Evolutionary conservation across 2,797 vertebrate genomes (phyloP), one percentile per base, ranked within the genome.

Genomic region (Denticeps clupeoides): DNA sequence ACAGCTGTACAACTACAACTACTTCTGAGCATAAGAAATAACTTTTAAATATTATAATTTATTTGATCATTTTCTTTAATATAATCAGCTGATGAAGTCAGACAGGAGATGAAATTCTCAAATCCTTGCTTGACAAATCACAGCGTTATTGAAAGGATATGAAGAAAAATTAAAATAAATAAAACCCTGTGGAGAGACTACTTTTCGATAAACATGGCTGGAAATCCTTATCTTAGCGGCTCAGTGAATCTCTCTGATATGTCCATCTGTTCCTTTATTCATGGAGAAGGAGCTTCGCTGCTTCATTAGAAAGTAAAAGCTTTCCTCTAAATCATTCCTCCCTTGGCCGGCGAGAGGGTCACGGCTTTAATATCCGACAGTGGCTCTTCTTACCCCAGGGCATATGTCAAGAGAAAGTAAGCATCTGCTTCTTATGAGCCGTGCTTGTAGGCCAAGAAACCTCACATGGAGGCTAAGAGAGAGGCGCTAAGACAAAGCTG

Each of bases 401-500:
- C 75, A 80, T 79, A 81, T 81, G 77, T 80, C 71, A 72, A 62
- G 72, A 74, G 67, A 67, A 76, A 70, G 70, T 67, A 69, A 75
- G 76, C 77, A 79, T 79, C 78, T 80, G 79, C 72, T 81, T 65
- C 74, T 80, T 80, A 71, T 74, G 61, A 56, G 60, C 65, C 31
- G 48, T 53, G 31, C 40, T 52, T 63, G 56, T 51, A 62, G 53
- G 47, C 47, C 49, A 56, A 51, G 55, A 46, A 52, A 52, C 52
- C 43, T 56, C 55, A 27, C 19, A 62, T 43, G 16, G 62, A 67
- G 64, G 54, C 64, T 49, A 29, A 62, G 56, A 55, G 56, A 68
- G 27, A 29, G 63, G 31, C 41, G 48, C 67, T 52, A 24, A 2
- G 24, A 24, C 24, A 25, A 24, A 7, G 24, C 24, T 25, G 24